These are phyloP conservation scores for Sisor rabdophorus DNA, from an alignment of 2,113 vertebrate genomes.

Conservation along the genomic window DNA sequence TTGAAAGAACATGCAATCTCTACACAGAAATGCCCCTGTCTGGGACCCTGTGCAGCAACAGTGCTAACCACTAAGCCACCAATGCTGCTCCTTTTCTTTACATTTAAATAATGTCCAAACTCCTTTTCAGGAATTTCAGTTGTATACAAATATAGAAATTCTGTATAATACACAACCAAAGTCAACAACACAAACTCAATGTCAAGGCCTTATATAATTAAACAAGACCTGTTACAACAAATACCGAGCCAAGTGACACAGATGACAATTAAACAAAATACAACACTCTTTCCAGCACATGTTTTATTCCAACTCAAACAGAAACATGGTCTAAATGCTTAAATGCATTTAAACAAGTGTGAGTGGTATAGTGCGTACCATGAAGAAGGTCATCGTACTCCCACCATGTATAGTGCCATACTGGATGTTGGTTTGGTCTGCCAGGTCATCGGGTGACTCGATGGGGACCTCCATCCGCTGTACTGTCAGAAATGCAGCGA, in stretches of 20 bases:
- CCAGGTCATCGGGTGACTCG: slow-evolving; percentile 85
- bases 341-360: neutral
- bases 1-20: too few species aligned
- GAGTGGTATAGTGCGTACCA: slow-evolving; percentile 63
- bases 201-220: neutral
- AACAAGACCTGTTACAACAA: slow-evolving; percentile 5
- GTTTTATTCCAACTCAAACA: slow-evolving; percentile 17
- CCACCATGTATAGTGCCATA: slow-evolving; percentile 91
- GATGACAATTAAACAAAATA: slow-evolving; percentile 3
- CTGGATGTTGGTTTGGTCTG: slow-evolving; percentile 92
- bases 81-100: too few species aligned
- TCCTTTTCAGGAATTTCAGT: too few species aligned
- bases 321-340: neutral
- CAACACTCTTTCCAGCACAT: slow-evolving; percentile 15
- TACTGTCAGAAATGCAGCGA: slow-evolving; percentile 88
- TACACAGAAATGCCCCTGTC: too few species aligned
- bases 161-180: neutral
- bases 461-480: slow-evolving; percentile 92
- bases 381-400: slow-evolving; percentile 95
- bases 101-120: too few species aligned
- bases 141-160: neutral
- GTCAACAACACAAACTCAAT: slow-evolving; percentile 16
- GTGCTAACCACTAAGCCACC: too few species aligned
- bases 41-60: too few species aligned
- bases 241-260: slow-evolving; percentile 5